A percentile compares a stretch with the other conserved stretches of the same genome.
These are phyloP conservation scores for Mus musculus DNA, from an alignment of 2,113 vertebrate genomes.

Conservation along the genomic window DNA sequence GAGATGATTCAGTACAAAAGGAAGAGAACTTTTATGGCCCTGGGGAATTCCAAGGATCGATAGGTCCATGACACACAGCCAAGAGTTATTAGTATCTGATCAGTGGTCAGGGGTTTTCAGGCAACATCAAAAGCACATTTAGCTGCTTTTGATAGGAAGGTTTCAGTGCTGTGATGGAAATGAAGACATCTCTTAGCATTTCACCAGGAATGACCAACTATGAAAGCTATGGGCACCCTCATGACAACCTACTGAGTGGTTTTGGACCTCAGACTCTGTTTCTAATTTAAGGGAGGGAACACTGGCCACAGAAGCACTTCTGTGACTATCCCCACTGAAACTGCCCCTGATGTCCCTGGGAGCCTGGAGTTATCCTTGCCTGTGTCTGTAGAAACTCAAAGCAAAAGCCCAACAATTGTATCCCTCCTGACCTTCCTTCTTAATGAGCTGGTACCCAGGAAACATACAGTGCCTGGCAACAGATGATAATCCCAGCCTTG, in stretches of 20 bases:
- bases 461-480: background rate
- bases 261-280: background rate
- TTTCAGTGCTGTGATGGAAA: background rate
- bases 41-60: constrained; percentile 5
- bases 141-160: background rate
- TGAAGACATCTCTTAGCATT: background rate
- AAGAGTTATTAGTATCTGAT: background rate
- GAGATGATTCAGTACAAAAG: background rate
- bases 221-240: background rate
- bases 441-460: background rate
- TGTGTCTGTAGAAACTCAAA: background rate
- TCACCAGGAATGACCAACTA: background rate
- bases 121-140: background rate
- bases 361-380: background rate
- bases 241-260: background rate
- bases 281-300: background rate
- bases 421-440: background rate
- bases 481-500: background rate
- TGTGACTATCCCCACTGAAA: background rate
- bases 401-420: background rate
- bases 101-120: background rate
- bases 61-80: background rate
- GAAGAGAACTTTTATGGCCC: background rate
- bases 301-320: background rate
- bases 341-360: background rate